A percentile compares a stretch with the other conserved stretches of the same genome.
phyloP scores from a whole-genome alignment of 1,140 invertebrate species.

The Eciton burchellii region DNA sequence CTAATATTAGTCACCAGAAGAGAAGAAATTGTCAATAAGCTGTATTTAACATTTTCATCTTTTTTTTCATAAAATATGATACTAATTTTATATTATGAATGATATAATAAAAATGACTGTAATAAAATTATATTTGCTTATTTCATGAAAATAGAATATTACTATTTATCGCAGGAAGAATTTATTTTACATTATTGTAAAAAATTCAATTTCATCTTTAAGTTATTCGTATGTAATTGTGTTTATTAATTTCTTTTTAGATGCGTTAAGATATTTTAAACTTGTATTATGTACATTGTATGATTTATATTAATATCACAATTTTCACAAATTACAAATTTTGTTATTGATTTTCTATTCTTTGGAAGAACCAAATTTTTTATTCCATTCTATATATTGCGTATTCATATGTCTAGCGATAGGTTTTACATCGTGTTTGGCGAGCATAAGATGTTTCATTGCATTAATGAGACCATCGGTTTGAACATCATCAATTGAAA shows the following conservation, averaged over 20 bases:
- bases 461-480: slow-evolving; percentile 70
- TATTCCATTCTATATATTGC: slow-evolving; percentile 79
- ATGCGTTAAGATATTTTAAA: too few relatives aligned
- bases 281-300: too few relatives aligned
- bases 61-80: slow-evolving; percentile 10
- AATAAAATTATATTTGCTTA: slow-evolving; percentile 24
- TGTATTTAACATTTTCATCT: slow-evolving; percentile 1
- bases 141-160: neutral
- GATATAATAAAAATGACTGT: slow-evolving; percentile 54
- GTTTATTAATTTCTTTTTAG: too few relatives aligned
- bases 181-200: neutral
- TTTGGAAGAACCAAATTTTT: slow-evolving; percentile 60
- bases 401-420: slow-evolving; percentile 68
- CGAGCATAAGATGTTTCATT: slow-evolving; percentile 68
- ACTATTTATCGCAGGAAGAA: neutral
- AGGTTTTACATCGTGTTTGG: slow-evolving; percentile 74
- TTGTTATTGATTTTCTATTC: neutral
- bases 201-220: neutral
- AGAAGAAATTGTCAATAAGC: slow-evolving; percentile 68
- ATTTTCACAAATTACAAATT: neutral
- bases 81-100: slow-evolving; percentile 47
- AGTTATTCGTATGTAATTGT: too few relatives aligned
- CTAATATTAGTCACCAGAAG: slow-evolving; percentile 69
- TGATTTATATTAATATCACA: too few relatives aligned
- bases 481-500: slow-evolving; percentile 67